Conservation (phyloP, 1,140 invertebrate species). For the Diachasma alloeum region DNA sequence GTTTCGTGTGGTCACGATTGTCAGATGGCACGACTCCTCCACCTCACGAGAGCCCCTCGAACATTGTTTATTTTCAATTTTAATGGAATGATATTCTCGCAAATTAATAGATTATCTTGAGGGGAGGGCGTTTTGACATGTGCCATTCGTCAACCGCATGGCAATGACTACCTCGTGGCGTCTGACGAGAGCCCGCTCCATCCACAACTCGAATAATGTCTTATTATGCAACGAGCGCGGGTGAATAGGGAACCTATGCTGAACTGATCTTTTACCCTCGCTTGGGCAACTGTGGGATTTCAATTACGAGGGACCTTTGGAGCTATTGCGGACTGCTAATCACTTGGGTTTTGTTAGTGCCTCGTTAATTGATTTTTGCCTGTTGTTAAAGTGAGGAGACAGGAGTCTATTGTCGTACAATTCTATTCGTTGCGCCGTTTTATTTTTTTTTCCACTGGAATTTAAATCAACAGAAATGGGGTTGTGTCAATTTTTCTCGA, state of each 20-base stretch:
- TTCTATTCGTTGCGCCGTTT: no score
- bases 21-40: no score
- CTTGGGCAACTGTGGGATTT: constrained; percentile 14
- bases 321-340: background rate
- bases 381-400: background rate
- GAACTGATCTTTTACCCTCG: constrained; percentile 13
- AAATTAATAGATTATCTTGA: background rate
- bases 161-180: background rate
- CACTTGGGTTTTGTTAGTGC: background rate
- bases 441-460: no score
- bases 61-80: no score
- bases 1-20: no score
- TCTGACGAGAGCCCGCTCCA: background rate
- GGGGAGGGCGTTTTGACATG: background rate
- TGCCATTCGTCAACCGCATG: background rate
- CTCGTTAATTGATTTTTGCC: background rate
- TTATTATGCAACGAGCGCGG: constrained; percentile 1
- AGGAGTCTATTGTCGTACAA: no score
- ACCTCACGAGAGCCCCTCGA: no score
- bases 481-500: no score
- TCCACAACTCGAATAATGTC: background rate
- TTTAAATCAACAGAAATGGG: no score
- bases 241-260: background rate
- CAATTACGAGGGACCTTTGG: constrained; percentile 18
- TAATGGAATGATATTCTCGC: no score